Conservation (phyloP, 2,888 invertebrate genomes). For the Gymnosoma rotundatum region DNA sequence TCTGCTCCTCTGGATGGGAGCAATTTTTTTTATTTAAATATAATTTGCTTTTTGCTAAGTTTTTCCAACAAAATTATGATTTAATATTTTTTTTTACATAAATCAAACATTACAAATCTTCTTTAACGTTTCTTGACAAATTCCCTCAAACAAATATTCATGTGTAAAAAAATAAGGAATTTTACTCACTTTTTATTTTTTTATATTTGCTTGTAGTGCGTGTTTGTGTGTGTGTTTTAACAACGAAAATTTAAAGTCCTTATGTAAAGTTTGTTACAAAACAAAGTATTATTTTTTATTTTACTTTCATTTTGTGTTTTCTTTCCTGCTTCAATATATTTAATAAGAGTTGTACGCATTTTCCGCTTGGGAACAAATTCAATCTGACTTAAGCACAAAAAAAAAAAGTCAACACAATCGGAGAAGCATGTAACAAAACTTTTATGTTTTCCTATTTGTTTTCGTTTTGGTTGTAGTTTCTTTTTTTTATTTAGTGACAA, state of each 20-base stretch:
- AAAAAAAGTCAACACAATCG: slow-evolving; percentile 30
- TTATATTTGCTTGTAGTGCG: not conserved
- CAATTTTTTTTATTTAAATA: not conserved
- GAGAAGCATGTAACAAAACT: slow-evolving; percentile 50
- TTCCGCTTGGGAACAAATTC: slow-evolving; percentile 10
- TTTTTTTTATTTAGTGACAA: slow-evolving; percentile 48
- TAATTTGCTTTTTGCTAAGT: not conserved
- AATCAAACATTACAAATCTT: slow-evolving; percentile 27
- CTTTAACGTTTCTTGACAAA: slow-evolving; percentile 20
- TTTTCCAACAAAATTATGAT: not conserved
- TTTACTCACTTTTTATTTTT: slow-evolving; percentile 10
- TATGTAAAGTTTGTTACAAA: slow-evolving; percentile 35
- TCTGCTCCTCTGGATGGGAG: no score
- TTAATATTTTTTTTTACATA: not conserved
- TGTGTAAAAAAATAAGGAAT: slow-evolving; percentile 14
- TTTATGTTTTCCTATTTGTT: slow-evolving; percentile 31
- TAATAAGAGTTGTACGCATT: slow-evolving; percentile 21
- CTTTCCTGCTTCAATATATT: slow-evolving; percentile 1
- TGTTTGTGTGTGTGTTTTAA: slow-evolving; percentile 12
- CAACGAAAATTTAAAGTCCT: slow-evolving; percentile 25
- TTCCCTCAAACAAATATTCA: slow-evolving; percentile 36
- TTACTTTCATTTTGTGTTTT: not conserved
- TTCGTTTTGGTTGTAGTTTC: no score
- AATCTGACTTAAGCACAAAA: not conserved
- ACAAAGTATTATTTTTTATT: not conserved